phyloP scores from a whole-genome alignment of 2,797 vertebrate species.

The Triplophysa yarkandensis region DNA sequence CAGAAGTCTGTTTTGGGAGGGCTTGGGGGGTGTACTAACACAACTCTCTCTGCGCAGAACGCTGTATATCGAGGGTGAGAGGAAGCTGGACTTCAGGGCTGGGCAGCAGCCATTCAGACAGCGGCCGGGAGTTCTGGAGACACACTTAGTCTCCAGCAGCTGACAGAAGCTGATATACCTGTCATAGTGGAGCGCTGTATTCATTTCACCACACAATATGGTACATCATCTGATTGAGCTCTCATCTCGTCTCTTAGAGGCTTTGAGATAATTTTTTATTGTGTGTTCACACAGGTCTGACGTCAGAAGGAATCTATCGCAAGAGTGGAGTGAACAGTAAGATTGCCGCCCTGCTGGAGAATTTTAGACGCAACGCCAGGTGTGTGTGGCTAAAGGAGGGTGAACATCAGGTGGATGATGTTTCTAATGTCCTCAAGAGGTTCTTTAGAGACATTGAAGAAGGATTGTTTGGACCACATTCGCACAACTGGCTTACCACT shows the following conservation, averaged over 20 bases:
- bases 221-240: conserved; percentile 65
- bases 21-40: neutral
- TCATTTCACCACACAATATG: conserved; percentile 88
- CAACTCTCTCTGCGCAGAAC: conserved; percentile 72
- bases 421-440: conserved; percentile 89
- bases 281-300: conserved; percentile 75
- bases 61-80: conserved; percentile 88
- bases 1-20: neutral
- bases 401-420: conserved; percentile 91
- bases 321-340: conserved; percentile 94
- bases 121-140: conserved; percentile 86
- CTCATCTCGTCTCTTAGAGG: no score
- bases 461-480: conserved; percentile 82
- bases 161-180: conserved; percentile 87
- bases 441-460: conserved; percentile 90
- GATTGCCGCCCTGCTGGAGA: conserved; percentile 81
- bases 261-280: no score
- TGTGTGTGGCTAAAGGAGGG: conserved; percentile 84
- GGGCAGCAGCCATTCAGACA: conserved; percentile 85
- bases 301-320: conserved; percentile 92
- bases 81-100: conserved; percentile 89
- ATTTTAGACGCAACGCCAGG: conserved; percentile 84
- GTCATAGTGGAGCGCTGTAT: conserved; percentile 91
- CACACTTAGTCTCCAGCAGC: conserved; percentile 89
- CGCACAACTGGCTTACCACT: conserved; percentile 77